Evolutionary conservation across 1,140 invertebrate genomes (phyloP).

Genomic region (Pachypsylla venusta): DNA sequence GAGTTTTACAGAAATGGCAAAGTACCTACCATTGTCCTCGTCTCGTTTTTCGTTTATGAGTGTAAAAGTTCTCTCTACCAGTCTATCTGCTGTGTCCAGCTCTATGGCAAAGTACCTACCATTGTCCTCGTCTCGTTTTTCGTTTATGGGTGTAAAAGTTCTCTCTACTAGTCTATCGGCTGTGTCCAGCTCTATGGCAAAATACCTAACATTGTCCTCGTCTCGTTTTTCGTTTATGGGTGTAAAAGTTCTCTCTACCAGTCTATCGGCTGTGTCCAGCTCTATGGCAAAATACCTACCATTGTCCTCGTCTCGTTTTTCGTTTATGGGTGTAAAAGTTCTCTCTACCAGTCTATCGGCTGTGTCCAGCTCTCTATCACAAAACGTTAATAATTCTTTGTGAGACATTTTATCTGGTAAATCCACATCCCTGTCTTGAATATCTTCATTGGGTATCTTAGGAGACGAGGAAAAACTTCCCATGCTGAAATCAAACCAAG

Average conservation of each 20-base stretch:
- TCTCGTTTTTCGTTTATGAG: not conserved
- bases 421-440: constrained; percentile 42
- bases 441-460: constrained; percentile 46
- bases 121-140: not conserved
- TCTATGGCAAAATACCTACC: too few species aligned
- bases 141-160: constrained; percentile 26
- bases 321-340: constrained; percentile 26
- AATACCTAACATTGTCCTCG: too few species aligned
- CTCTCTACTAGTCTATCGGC: constrained; percentile 33
- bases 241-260: constrained; percentile 33
- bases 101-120: too few species aligned
- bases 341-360: constrained; percentile 33
- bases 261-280: constrained; percentile 29
- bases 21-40: too few species aligned
- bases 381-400: constrained; percentile 37
- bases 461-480: constrained; percentile 53
- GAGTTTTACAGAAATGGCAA: too few species aligned
- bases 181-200: constrained; percentile 30
- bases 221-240: not conserved
- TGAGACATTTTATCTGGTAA: constrained; percentile 35
- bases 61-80: constrained; percentile 33
- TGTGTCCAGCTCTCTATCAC: constrained; percentile 32
- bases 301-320: not conserved
- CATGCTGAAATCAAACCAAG: constrained; percentile 46
- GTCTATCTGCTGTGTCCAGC: constrained; percentile 29